Evolutionary conservation across 2,888 invertebrate genomes (phyloP).

Genomic region (Tachina lurida): DNA sequence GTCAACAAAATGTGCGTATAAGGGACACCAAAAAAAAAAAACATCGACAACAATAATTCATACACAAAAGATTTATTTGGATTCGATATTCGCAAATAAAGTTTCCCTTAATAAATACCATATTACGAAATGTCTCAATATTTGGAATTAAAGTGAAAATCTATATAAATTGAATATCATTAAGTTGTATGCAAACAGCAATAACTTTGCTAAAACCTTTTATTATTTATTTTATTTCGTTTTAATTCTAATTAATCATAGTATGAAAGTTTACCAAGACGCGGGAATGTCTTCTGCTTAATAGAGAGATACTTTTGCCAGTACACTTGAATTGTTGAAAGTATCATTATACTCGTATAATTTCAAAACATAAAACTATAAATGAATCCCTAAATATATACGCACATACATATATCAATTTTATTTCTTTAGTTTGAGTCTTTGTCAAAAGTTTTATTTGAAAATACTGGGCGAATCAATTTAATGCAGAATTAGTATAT

Average conservation of each 20-base stretch:
- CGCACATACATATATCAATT: conserved; percentile 56
- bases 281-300: neutral
- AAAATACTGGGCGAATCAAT: conserved; percentile 46
- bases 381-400: neutral
- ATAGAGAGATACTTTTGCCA: neutral
- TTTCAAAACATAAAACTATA: conserved; percentile 24
- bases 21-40: neutral
- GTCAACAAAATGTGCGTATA: neutral
- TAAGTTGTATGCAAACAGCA: conserved; percentile 64
- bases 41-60: neutral
- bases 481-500: conserved; percentile 63
- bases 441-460: conserved; percentile 35
- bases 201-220: conserved; percentile 58
- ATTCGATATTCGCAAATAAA: neutral
- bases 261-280: conserved; percentile 10
- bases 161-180: conserved; percentile 62
- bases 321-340: neutral
- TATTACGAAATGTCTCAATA: conserved; percentile 51
- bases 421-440: conserved; percentile 16
- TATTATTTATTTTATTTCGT: conserved; percentile 14
- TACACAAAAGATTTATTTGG: neutral
- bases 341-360: neutral
- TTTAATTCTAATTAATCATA: conserved; percentile 62
- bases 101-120: neutral
- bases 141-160: conserved; percentile 33